A percentile compares a stretch with the other conserved stretches of the same genome.
Conservation (phyloP, 2,888 invertebrate species). For the Platycheirus albimanus region DNA sequence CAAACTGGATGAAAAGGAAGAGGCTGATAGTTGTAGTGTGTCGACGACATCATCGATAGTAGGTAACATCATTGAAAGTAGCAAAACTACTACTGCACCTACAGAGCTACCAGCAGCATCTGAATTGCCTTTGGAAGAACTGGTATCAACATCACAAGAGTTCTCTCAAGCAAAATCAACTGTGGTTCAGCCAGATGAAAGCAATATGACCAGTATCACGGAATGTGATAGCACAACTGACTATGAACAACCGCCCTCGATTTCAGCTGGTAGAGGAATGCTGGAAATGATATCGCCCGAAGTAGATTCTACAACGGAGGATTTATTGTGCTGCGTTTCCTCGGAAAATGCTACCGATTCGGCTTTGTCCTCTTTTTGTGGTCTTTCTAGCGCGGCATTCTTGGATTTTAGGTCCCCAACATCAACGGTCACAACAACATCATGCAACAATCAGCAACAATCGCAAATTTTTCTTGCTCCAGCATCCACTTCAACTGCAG, state of each 20-base stretch:
- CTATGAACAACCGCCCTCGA: constrained; percentile 68
- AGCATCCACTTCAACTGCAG: constrained; percentile 38
- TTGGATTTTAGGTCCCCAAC: constrained; percentile 53
- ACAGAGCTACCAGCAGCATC: constrained; percentile 9
- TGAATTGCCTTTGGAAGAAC: constrained; percentile 44
- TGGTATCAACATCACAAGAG: constrained; percentile 72
- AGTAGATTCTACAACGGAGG: constrained; percentile 76
- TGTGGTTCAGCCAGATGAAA: constrained; percentile 55
- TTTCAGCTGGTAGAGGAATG: constrained; percentile 47
- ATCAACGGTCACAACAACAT: constrained; percentile 52
- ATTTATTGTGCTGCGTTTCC: constrained; percentile 63
- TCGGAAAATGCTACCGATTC: constrained; percentile 52
- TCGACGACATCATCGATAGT: constrained; percentile 61
- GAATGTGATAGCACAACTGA: constrained; percentile 78
- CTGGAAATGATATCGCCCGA: constrained; percentile 75
- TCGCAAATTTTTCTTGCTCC: constrained; percentile 54
- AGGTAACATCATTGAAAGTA: constrained; percentile 33
- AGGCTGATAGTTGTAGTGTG: constrained; percentile 49
- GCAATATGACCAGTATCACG: constrained; percentile 73
- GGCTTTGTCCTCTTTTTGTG: constrained; percentile 59
- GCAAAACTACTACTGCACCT: neutral
- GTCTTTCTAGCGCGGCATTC: constrained; percentile 40
- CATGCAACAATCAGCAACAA: constrained; percentile 45
- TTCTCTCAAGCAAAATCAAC: constrained; percentile 32
- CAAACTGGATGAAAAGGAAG: constrained; percentile 31